Percentiles rank a stretch among this genome's conserved stretches.
Evolutionary conservation across 2,888 invertebrate species (phyloP).

Genomic region (Torymus tubicola): DNA sequence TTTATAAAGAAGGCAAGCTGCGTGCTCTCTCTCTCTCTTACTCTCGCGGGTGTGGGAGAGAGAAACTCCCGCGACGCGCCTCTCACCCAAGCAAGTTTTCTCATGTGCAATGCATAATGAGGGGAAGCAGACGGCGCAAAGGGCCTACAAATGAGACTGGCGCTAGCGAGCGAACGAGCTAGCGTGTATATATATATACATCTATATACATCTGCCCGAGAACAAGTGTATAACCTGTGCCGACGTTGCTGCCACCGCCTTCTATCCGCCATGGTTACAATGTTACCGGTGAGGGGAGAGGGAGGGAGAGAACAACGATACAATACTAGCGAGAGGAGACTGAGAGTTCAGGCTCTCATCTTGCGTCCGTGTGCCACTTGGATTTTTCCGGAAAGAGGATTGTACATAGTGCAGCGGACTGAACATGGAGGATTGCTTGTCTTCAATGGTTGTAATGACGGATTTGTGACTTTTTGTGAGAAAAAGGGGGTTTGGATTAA

Average conservation of each 20-base stretch:
- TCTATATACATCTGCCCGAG: slow-evolving; percentile 48
- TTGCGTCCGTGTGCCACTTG: too few relatives aligned
- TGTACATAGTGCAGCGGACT: too few relatives aligned
- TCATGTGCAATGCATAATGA: slow-evolving; percentile 77
- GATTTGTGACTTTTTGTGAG: too few relatives aligned
- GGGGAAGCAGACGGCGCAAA: slow-evolving; percentile 73
- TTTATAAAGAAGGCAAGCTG: slow-evolving; percentile 75
- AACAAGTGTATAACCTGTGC: slow-evolving; percentile 48
- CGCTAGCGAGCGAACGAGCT: not conserved
- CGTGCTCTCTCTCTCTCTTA: slow-evolving; percentile 55
- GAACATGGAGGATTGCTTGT: too few relatives aligned
- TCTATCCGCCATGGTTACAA: slow-evolving; percentile 52
- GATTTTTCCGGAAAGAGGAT: too few relatives aligned
- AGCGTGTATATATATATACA: slow-evolving; percentile 25
- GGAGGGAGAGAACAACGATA: not conserved
- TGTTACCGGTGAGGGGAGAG: slow-evolving; percentile 55
- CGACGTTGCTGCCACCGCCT: not conserved
- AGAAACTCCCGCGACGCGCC: slow-evolving; percentile 52
- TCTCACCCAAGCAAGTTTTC: slow-evolving; percentile 73
- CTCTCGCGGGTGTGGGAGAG: slow-evolving; percentile 52
- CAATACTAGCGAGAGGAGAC: too few relatives aligned
- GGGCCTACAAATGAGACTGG: slow-evolving; percentile 73
- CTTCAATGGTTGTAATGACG: too few relatives aligned
- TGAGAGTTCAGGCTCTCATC: too few relatives aligned
- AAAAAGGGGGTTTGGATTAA: too few relatives aligned